These are phyloP conservation scores for Kradibia gibbosae DNA, from an alignment of 1,140 invertebrate genomes.

Conservation along the genomic window DNA sequence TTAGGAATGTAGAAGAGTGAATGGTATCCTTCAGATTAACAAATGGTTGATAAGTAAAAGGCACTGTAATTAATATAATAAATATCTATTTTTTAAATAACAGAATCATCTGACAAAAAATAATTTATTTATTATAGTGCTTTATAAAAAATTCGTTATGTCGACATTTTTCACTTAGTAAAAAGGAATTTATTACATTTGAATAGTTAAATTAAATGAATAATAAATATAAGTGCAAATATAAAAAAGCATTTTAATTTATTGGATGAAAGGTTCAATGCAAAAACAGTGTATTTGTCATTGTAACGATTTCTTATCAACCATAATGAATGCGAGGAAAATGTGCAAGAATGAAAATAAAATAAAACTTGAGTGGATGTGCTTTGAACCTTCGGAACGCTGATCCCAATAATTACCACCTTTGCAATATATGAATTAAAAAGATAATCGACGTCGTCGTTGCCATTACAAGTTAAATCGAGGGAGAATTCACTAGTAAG, in stretches of 20 bases:
- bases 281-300: background rate
- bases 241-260: background rate
- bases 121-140: background rate
- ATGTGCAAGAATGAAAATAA: background rate
- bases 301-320: background rate
- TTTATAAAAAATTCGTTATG: background rate
- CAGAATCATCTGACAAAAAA: background rate
- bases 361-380: constrained; percentile 4
- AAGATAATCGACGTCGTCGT: constrained; percentile 34
- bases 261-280: background rate
- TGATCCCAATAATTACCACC: constrained; percentile 32
- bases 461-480: constrained; percentile 34
- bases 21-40: background rate
- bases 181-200: no score
- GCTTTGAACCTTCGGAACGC: background rate
- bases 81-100: background rate
- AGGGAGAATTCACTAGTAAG: background rate
- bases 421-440: constrained; percentile 43
- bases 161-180: background rate
- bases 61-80: background rate
- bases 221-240: no score
- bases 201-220: no score
- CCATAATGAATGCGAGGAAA: background rate
- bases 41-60: background rate
- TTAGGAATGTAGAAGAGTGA: background rate